phyloP scores from a whole-genome alignment of 2,888 invertebrate genomes.

The Tortrix viridana region DNA sequence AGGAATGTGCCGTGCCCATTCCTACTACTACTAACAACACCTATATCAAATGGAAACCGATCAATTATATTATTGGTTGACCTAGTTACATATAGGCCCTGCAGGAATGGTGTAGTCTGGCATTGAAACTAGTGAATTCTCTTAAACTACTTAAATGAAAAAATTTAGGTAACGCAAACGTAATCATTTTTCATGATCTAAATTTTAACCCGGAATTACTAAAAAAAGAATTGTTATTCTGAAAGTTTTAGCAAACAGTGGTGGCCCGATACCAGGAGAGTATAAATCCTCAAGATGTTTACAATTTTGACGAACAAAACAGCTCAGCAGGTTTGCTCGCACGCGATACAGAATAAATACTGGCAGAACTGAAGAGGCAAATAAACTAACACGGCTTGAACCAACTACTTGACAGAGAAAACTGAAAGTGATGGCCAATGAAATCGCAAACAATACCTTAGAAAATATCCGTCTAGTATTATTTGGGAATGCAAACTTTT shows the following conservation, averaged over 20 bases:
- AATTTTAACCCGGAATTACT: not conserved
- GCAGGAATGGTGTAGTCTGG: too few species aligned
- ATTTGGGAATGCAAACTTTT: not conserved
- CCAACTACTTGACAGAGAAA: conserved; percentile 41
- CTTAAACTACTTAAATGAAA: too few species aligned
- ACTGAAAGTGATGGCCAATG: conserved; percentile 38
- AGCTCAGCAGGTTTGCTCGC: conserved; percentile 18
- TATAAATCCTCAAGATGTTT: conserved; percentile 24
- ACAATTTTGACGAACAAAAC: conserved; percentile 25
- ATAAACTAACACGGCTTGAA: conserved; percentile 32
- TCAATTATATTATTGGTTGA: too few species aligned
- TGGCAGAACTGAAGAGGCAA: conserved; percentile 14
- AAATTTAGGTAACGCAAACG: too few species aligned
- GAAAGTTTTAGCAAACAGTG: conserved; percentile 11
- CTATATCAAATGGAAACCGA: too few species aligned
- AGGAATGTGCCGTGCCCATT: too few species aligned
- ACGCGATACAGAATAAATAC: conserved; percentile 30
- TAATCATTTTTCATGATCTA: too few species aligned
- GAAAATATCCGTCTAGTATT: not conserved
- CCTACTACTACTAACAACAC: too few species aligned
- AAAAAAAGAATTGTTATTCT: conserved; percentile 9
- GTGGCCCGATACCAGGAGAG: conserved; percentile 4
- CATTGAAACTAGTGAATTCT: too few species aligned
- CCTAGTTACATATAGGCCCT: too few species aligned
- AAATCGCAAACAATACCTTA: conserved; percentile 26